Evolutionary conservation across 2,797 vertebrate genomes (phyloP).

Genomic region (Myotis myotis): DNA sequence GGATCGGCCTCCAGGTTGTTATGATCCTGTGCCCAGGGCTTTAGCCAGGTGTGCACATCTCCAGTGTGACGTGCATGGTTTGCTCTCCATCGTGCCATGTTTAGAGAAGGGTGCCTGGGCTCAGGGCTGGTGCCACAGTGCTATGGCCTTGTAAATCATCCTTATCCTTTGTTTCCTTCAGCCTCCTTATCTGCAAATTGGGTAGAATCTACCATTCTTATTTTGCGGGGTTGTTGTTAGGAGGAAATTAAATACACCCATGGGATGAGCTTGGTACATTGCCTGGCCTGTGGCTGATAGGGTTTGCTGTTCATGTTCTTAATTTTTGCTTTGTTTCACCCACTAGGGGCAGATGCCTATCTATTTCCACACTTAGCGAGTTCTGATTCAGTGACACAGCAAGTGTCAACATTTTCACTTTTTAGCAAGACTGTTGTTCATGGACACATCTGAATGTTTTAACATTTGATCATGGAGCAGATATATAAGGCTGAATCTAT

Average conservation of each 20-base stretch:
- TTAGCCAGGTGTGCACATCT: accelerated
- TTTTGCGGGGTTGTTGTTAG: background rate
- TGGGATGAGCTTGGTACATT: background rate
- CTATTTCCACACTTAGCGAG: accelerated
- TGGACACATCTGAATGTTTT: background rate
- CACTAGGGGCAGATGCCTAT: accelerated
- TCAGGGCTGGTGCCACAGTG: accelerated
- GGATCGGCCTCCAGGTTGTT: background rate
- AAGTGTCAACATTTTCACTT: background rate
- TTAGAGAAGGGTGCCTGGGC: background rate
- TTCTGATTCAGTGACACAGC: background rate
- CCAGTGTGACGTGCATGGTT: accelerated
- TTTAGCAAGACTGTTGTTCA: background rate
- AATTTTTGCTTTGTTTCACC: background rate
- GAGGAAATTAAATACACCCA: background rate
- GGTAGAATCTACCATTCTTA: background rate
- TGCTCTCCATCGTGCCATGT: background rate
- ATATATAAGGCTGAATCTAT: background rate
- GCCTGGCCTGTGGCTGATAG: background rate
- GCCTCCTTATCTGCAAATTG: background rate
- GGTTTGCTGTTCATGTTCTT: accelerated
- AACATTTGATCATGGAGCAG: background rate
- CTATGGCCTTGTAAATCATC: background rate
- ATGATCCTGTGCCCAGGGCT: background rate
- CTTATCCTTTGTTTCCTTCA: accelerated